Evolutionary conservation across 2,888 invertebrate species (phyloP).

Genomic region (Zootermopsis nevadensis): DNA sequence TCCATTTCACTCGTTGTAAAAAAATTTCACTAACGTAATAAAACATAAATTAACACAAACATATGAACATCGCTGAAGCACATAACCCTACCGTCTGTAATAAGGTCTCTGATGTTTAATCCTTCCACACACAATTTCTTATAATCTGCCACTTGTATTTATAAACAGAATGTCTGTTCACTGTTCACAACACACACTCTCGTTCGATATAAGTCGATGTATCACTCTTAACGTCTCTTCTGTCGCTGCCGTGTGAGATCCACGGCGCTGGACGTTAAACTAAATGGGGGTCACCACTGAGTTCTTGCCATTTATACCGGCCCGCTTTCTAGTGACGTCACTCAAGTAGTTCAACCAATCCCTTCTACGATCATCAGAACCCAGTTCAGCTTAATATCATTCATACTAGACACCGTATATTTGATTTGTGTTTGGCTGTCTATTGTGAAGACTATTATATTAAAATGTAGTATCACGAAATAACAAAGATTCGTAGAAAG

Average conservation of each 20-base stretch:
- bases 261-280: conserved; percentile 26
- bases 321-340: conserved; percentile 48
- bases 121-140: background rate
- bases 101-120: background rate
- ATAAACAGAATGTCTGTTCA: no score
- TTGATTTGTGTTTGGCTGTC: background rate
- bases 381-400: background rate
- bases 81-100: background rate
- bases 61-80: background rate
- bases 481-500: background rate
- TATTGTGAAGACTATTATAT: background rate
- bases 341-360: conserved; percentile 43
- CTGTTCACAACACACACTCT: conserved; percentile 3
- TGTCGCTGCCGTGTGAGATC: background rate
- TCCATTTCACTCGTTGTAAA: no score
- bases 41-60: no score
- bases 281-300: conserved; percentile 50
- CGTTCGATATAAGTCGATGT: background rate
- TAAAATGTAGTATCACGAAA: background rate
- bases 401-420: no score
- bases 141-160: background rate
- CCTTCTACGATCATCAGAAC: conserved; percentile 30
- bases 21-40: no score
- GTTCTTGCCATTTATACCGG: conserved; percentile 48
- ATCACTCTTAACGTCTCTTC: background rate